phyloP scores from a whole-genome alignment of 2,797 vertebrate genomes.

The Bradypodion ventrale region DNA sequence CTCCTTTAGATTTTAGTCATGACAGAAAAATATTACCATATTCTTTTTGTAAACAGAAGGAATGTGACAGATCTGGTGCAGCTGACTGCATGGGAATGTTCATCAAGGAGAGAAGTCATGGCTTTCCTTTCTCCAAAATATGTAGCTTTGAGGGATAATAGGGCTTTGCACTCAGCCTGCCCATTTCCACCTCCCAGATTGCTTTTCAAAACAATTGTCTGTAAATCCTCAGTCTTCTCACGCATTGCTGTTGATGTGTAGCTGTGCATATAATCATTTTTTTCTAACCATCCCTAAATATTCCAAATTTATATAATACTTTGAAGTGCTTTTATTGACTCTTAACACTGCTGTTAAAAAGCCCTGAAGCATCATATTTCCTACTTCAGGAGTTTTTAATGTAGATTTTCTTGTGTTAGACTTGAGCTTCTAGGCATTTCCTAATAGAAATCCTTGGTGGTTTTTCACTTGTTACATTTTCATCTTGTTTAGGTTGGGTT shows the following conservation, averaged over 20 bases:
- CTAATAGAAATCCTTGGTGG: slow-evolving; percentile 42
- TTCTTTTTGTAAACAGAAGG: slow-evolving; percentile 18
- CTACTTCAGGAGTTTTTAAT: slow-evolving; percentile 51
- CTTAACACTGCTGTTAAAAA: slow-evolving; percentile 59
- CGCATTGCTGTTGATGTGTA: slow-evolving; percentile 65
- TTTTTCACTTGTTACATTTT: slow-evolving; percentile 51
- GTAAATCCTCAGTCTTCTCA: slow-evolving; percentile 41
- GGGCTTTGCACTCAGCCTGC: slow-evolving; percentile 13
- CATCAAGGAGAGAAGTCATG: neutral
- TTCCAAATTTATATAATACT: slow-evolving; percentile 60
- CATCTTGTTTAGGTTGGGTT: slow-evolving; percentile 88
- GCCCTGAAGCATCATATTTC: slow-evolving; percentile 39
- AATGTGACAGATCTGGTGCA: neutral
- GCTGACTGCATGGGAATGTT: neutral
- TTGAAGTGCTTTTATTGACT: slow-evolving; percentile 55
- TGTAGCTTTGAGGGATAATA: slow-evolving; percentile 23
- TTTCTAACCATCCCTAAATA: slow-evolving; percentile 28
- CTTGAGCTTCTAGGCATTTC: slow-evolving; percentile 46
- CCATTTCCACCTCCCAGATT: slow-evolving; percentile 1
- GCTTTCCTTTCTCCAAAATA: neutral
- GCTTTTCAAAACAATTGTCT: slow-evolving; percentile 15
- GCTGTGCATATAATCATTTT: slow-evolving; percentile 57
- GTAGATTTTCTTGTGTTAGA: slow-evolving; percentile 61
- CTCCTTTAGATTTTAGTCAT: neutral
- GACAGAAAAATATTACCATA: neutral